Evolutionary conservation across 2,113 vertebrate species (phyloP).

Genomic region (Sigmodon hispidus): DNA sequence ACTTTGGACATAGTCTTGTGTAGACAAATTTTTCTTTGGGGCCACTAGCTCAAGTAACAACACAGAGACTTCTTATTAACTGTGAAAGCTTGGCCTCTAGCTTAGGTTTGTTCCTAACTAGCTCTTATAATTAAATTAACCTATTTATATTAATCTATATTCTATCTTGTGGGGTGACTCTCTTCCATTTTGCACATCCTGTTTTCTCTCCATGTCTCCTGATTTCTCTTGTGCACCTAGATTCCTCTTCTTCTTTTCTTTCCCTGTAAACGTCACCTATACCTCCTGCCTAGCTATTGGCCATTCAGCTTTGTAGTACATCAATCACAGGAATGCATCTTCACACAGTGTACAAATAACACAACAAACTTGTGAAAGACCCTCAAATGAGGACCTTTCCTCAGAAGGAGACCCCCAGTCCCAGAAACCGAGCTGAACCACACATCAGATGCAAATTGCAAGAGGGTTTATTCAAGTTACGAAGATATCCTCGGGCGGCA

Average conservation of each 20-base stretch:
- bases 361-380: no score
- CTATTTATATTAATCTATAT: background rate
- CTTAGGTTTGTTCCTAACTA: background rate
- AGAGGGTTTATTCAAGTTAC: no score
- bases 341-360: background rate
- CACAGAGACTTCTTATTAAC: background rate
- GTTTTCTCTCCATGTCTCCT: background rate
- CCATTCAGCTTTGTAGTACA: background rate
- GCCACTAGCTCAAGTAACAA: background rate
- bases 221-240: background rate
- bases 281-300: background rate
- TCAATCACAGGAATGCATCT: background rate
- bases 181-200: background rate
- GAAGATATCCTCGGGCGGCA: no score
- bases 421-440: no score
- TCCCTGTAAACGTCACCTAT: background rate
- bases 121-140: background rate
- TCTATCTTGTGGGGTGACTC: background rate
- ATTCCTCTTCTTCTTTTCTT: background rate
- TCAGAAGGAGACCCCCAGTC: no score
- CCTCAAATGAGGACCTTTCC: no score
- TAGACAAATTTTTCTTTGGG: background rate
- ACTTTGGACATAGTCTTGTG: constrained; percentile 10
- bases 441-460: no score
- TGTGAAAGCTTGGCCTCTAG: background rate